Evolutionary conservation across 2,113 vertebrate species (phyloP).

Genomic region (Perccottus glenii): DNA sequence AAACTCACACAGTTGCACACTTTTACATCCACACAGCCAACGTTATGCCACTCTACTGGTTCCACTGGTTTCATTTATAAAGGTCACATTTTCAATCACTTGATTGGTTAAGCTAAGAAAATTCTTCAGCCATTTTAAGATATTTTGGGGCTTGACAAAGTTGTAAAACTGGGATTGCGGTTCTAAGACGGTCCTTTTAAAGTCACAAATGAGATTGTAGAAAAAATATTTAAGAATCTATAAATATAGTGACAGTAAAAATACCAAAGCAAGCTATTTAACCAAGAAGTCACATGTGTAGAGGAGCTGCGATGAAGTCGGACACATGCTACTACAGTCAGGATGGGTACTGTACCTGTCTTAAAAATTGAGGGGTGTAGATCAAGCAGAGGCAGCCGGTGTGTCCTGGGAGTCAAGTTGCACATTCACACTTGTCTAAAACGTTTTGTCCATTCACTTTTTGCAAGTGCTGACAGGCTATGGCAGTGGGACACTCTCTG

Average conservation of each 20-base stretch:
- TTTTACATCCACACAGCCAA: constrained; percentile 21
- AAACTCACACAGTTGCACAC: constrained; percentile 40
- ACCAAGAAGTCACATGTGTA: not conserved
- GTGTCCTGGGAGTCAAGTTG: constrained; percentile 17
- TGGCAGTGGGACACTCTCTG: constrained; percentile 36
- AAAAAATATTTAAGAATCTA: not conserved
- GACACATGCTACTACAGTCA: constrained; percentile 4
- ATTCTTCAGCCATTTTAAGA: constrained; percentile 31
- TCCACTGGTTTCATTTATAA: constrained; percentile 68
- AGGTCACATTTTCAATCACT: constrained; percentile 32
- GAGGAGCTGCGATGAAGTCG: not conserved
- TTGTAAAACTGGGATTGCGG: constrained; percentile 25
- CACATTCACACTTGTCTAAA: constrained; percentile 36
- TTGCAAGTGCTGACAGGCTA: constrained; percentile 37
- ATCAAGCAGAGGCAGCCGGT: constrained; percentile 25
- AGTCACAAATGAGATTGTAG: not conserved
- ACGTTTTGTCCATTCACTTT: constrained; percentile 34
- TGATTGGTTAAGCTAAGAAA: constrained; percentile 38
- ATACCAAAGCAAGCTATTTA: not conserved
- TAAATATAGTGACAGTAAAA: not conserved
- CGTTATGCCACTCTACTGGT: constrained; percentile 65
- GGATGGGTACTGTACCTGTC: constrained; percentile 62
- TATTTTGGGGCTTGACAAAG: constrained; percentile 17
- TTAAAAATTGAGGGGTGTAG: constrained; percentile 40
- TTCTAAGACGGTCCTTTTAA: not conserved